Evolutionary conservation across 2,888 invertebrate species (phyloP).

Genomic region (Parnassius mnemosyne): DNA sequence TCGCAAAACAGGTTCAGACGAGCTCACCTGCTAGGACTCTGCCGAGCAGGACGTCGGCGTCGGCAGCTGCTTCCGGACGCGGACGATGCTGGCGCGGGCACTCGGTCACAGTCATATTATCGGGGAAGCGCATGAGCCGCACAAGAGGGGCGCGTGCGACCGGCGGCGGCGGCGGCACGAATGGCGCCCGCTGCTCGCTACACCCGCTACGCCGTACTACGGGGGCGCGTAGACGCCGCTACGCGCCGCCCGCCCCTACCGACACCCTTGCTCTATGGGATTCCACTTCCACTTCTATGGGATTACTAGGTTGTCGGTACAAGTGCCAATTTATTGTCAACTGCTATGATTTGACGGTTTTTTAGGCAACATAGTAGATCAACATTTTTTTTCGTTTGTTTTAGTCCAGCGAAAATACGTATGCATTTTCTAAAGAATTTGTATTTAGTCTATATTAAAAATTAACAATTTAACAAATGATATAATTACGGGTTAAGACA

Average conservation of each 20-base stretch:
- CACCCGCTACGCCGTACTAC: slow-evolving; percentile 60
- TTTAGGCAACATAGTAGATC: neutral
- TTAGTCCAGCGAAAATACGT: too few relatives aligned
- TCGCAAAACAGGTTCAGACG: slow-evolving; percentile 49
- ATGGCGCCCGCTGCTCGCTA: slow-evolving; percentile 70
- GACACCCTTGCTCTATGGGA: slow-evolving; percentile 34
- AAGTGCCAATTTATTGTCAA: neutral
- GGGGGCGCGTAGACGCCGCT: slow-evolving; percentile 64
- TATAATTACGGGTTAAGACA: too few relatives aligned
- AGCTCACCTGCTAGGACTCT: slow-evolving; percentile 74
- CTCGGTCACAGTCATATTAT: slow-evolving; percentile 75
- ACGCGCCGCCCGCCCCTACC: slow-evolving; percentile 53
- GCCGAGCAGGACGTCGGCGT: slow-evolving; percentile 70
- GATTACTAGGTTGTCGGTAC: slow-evolving; percentile 6
- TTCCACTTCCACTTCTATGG: too few relatives aligned
- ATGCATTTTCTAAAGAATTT: too few relatives aligned
- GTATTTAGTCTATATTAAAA: too few relatives aligned
- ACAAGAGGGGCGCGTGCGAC: slow-evolving; percentile 67
- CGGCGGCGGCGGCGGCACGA: slow-evolving; percentile 76
- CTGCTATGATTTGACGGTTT: neutral
- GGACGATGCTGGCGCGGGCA: slow-evolving; percentile 52
- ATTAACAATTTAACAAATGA: too few relatives aligned
- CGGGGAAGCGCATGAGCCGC: slow-evolving; percentile 68
- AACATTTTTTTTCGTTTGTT: too few relatives aligned
- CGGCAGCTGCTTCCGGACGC: slow-evolving; percentile 48